phyloP scores from a whole-genome alignment of 2,888 invertebrate genomes.

The Cerceris rybyensis region DNA sequence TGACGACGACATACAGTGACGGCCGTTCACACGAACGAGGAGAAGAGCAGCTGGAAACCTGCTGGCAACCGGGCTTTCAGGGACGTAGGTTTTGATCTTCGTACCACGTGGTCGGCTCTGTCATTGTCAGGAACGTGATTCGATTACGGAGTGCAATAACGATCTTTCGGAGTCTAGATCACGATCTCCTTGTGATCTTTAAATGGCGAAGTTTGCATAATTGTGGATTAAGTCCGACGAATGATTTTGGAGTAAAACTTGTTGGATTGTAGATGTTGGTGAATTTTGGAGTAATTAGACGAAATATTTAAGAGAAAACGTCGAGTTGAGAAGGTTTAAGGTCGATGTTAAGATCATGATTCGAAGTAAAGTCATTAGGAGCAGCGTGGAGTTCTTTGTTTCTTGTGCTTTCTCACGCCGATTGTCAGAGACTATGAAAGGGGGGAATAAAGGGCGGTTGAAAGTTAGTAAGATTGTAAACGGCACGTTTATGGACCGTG shows the following conservation, averaged over 20 bases:
- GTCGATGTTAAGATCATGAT: too few relatives aligned
- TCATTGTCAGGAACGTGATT: constrained; percentile 36
- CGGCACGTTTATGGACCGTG: constrained; percentile 5
- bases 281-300: too few relatives aligned
- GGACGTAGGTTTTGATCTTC: constrained; percentile 38
- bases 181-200: not conserved
- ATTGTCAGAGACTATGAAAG: not conserved
- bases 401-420: constrained; percentile 2
- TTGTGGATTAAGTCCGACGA: too few relatives aligned
- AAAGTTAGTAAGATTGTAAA: constrained; percentile 7
- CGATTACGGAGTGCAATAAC: constrained; percentile 13
- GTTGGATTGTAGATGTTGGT: too few relatives aligned
- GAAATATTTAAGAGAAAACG: too few relatives aligned
- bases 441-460: constrained; percentile 10
- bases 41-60: constrained; percentile 61
- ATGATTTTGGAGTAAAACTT: too few relatives aligned
- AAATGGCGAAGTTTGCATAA: not conserved
- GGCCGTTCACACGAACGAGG: constrained; percentile 29
- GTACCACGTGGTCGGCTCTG: constrained; percentile 48
- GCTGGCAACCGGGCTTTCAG: constrained; percentile 52
- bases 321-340: too few relatives aligned
- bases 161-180: not conserved
- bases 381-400: not conserved
- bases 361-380: not conserved
- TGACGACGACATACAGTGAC: constrained; percentile 27